Evolutionary conservation across 2,113 vertebrate genomes (phyloP).

Genomic region (Oxygymnocypris stewartii): DNA sequence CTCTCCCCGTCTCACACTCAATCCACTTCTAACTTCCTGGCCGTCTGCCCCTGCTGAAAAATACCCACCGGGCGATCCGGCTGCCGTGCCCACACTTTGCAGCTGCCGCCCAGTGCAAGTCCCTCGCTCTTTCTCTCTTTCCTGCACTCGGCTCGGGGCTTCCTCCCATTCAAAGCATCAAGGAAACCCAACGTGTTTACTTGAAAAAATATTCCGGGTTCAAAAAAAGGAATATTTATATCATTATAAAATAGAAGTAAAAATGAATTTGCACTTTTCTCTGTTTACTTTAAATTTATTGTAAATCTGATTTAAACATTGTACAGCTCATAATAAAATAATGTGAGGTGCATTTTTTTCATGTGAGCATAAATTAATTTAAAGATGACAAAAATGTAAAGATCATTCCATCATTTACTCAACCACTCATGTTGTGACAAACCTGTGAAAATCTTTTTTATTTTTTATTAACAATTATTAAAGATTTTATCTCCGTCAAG

Average conservation of each 20-base stretch:
- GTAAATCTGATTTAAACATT: no score
- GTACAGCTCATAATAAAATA: no score
- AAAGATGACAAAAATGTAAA: no score
- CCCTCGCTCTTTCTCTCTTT: not conserved
- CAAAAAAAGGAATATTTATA: not conserved
- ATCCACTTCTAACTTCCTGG: constrained; percentile 42
- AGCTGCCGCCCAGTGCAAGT: constrained; percentile 50
- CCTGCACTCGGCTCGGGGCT: not conserved
- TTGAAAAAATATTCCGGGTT: not conserved
- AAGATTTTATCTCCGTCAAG: no score
- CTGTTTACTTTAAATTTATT: no score
- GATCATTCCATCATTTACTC: no score
- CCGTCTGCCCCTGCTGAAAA: constrained; percentile 39
- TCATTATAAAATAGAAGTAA: not conserved
- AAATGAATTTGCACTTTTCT: not conserved
- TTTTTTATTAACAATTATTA: no score
- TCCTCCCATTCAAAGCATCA: not conserved
- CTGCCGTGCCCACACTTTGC: constrained; percentile 25
- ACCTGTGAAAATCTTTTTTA: no score
- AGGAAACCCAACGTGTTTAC: not conserved
- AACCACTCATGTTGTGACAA: no score
- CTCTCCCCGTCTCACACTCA: constrained; percentile 31
- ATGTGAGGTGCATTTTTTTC: no score
- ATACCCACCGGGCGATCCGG: constrained; percentile 49
- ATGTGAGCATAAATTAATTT: no score